Conservation (phyloP, 2,888 invertebrate genomes). For the Polyommatus iphigenia region DNA sequence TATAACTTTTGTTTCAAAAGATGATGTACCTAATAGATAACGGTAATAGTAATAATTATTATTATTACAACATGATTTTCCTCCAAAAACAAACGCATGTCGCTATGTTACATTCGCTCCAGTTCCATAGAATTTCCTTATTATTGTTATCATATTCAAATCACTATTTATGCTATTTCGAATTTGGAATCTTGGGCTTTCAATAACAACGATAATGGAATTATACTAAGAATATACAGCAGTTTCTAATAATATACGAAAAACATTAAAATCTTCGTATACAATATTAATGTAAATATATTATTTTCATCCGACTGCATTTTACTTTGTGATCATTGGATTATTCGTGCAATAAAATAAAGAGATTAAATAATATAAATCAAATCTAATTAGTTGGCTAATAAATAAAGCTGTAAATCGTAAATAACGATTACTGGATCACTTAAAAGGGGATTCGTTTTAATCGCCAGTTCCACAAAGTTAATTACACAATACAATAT, state of each 20-base stretch:
- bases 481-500: constrained; percentile 57
- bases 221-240: neutral
- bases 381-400: constrained; percentile 33
- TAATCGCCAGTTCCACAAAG: constrained; percentile 46
- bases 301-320: neutral
- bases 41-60: neutral
- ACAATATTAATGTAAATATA: neutral
- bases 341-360: constrained; percentile 11
- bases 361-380: constrained; percentile 30
- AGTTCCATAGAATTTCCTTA: neutral
- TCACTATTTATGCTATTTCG: neutral
- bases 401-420: constrained; percentile 39
- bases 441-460: constrained; percentile 41
- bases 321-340: neutral
- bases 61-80: neutral
- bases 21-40: neutral
- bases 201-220: neutral
- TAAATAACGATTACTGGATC: constrained; percentile 43
- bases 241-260: neutral
- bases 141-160: constrained; percentile 5
- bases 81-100: neutral
- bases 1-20: no score
- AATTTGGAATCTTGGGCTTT: neutral
- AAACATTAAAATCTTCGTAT: neutral
- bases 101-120: neutral